These are phyloP conservation scores for Himalopsyche anomala DNA, from an alignment of 2,888 invertebrate genomes.

Conservation along the genomic window DNA sequence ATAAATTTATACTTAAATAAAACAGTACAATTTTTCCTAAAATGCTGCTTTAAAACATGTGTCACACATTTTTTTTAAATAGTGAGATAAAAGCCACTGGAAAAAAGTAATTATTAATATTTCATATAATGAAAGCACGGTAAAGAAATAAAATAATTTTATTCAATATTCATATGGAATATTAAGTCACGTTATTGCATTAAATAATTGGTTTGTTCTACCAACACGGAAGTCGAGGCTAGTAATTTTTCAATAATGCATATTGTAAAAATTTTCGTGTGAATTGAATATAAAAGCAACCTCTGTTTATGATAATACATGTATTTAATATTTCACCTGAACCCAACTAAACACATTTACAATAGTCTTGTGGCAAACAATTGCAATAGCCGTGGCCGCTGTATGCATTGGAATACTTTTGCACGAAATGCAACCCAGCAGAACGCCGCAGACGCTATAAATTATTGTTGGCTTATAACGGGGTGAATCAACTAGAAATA, in stretches of 20 bases:
- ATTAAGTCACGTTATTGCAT: no score
- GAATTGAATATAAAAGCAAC: constrained; percentile 46
- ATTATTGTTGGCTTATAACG: constrained; percentile 45
- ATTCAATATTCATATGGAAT: no score
- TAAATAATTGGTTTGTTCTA: no score
- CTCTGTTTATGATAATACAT: constrained; percentile 36
- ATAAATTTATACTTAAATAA: no score
- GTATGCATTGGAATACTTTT: constrained; percentile 47
- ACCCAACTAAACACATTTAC: constrained; percentile 42
- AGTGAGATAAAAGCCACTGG: no score
- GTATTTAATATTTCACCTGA: constrained; percentile 47
- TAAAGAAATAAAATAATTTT: no score
- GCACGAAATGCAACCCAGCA: constrained; percentile 48
- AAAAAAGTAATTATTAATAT: no score
- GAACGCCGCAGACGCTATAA: constrained; percentile 51
- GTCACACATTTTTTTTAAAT: no score
- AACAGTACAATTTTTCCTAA: no score
- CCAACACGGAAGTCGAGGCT: no score
- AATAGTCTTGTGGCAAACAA: constrained; percentile 20
- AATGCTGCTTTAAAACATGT: no score
- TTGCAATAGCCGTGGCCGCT: constrained; percentile 47
- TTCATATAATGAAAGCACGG: no score
- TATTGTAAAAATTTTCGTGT: neutral
- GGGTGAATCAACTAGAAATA: constrained; percentile 18
- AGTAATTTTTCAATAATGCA: neutral